These are phyloP conservation scores for Sepiola atlantica DNA, from an alignment of 2,888 invertebrate species.

Conservation along the genomic window DNA sequence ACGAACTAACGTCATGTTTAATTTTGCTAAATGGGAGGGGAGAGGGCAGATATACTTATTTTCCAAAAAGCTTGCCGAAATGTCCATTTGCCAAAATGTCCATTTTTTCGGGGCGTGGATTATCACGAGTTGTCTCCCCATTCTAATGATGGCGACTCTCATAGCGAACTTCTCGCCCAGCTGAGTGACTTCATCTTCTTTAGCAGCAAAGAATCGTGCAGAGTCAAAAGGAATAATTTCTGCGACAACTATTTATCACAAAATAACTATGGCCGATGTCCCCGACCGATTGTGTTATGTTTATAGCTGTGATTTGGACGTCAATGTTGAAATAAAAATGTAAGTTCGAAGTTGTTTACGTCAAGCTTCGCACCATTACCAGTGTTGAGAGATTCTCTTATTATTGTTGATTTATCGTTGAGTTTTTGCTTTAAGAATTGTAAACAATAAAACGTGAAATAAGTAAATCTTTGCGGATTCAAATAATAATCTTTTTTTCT, in stretches of 20 bases:
- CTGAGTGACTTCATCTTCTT: neutral
- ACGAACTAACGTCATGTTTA: too few species aligned
- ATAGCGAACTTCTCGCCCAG: neutral
- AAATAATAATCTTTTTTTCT: too few species aligned
- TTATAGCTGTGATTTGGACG: conserved; percentile 92
- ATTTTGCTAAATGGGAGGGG: too few species aligned
- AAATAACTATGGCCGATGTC: conserved; percentile 58
- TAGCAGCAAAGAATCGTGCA: neutral
- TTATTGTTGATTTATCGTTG: neutral
- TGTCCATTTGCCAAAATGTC: too few species aligned
- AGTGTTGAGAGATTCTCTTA: neutral
- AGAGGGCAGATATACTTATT: too few species aligned
- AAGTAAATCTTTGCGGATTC: too few species aligned
- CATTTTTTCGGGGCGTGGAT: too few species aligned
- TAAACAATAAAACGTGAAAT: neutral
- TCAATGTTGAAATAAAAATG: conserved; percentile 93
- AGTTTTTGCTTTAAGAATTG: neutral
- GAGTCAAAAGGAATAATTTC: neutral
- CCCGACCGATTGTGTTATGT: conserved; percentile 76
- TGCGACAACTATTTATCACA: neutral
- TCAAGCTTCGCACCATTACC: neutral
- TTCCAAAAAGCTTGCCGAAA: too few species aligned
- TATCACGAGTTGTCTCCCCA: neutral
- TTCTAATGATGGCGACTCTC: neutral
- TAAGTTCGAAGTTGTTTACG: conserved; percentile 77